Evolutionary conservation across 2,797 vertebrate genomes (phyloP), one percentile per base, ranked within the genome.

Genomic region (Carduelis carduelis): DNA sequence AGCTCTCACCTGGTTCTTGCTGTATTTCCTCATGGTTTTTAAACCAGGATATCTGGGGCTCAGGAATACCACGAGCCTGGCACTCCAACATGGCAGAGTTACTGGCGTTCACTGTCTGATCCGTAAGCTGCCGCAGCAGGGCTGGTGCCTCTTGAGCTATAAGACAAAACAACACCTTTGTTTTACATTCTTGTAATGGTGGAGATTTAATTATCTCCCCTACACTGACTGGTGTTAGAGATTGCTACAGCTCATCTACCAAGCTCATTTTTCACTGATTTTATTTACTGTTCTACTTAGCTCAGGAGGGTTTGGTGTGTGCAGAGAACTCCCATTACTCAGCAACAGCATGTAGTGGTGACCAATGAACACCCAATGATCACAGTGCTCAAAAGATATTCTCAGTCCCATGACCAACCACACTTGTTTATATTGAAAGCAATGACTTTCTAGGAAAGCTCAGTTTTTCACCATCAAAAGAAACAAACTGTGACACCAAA

Each of bases 21-120:
- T 97, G 98, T 91, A 99, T 98, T 91, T 97, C 96, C 78, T 88
- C 97, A 71, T 98, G 97, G 84, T 99, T 98, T 98, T 99, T 99
- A 98, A 99, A 99, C 99, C 99, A 99, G 61, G 98, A 98, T 97
- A 99, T 96, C 55, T 97, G 97, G 12, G 99, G 99, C 43, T 96
- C 96, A 1, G 99, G 99, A 85, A 99, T 87, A 11, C 99, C 99
- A 17, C 52, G 93, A 90, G 97, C 98, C 16, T 96, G 97, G 94
- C 99, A 99, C 91, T 97, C 97, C 57, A 99, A 96, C 20, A 96
- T 98, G 81, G 99, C 98, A 1, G 99, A 99, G 94, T 98, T 98
- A 97, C 99, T 99, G 78, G 98, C 77, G 52, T 99, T 98, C 69
- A 99, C 98, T 1, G 97, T 98, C 83, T 98, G 98, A 72, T 99